A percentile compares a stretch with the other conserved stretches of the same genome.
Conservation (phyloP, 1,140 invertebrate species). For the Periplaneta americana region DNA sequence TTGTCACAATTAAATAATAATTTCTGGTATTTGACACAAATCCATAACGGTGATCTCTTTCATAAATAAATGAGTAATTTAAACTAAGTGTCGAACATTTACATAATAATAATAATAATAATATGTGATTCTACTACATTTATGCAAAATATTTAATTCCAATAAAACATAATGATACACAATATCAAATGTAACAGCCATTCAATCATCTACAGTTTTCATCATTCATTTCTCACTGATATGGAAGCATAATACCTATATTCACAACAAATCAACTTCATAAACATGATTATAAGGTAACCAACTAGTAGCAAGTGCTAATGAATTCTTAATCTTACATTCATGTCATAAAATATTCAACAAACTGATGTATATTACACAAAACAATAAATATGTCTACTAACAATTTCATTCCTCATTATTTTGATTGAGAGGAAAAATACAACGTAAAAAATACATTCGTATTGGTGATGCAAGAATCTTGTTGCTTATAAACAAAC, state of each 20-base stretch:
- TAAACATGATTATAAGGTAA: neutral
- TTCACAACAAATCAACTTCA: neutral
- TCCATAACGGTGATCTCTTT: too few relatives aligned
- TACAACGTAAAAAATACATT: neutral
- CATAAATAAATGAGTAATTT: too few relatives aligned
- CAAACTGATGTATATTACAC: too few relatives aligned
- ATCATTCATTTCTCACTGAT: neutral
- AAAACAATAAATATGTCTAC: neutral
- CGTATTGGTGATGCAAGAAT: too few relatives aligned
- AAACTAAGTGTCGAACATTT: too few relatives aligned
- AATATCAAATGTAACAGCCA: neutral
- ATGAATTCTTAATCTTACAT: too few relatives aligned
- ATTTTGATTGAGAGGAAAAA: neutral
- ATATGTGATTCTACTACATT: neutral
- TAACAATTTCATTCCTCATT: neutral
- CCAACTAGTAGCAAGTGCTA: neutral
- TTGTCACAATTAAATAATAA: too few relatives aligned
- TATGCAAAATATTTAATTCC: too few relatives aligned
- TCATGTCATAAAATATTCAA: neutral
- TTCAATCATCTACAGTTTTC: too few relatives aligned
- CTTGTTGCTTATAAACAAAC: too few relatives aligned
- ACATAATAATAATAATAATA: too few relatives aligned
- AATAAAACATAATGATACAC: neutral
- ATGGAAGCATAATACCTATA: neutral
- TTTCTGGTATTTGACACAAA: too few relatives aligned